Base-by-base conservation (phyloP, 2,797 vertebrate species). In the Lindbergichthys nudifrons region DNA sequence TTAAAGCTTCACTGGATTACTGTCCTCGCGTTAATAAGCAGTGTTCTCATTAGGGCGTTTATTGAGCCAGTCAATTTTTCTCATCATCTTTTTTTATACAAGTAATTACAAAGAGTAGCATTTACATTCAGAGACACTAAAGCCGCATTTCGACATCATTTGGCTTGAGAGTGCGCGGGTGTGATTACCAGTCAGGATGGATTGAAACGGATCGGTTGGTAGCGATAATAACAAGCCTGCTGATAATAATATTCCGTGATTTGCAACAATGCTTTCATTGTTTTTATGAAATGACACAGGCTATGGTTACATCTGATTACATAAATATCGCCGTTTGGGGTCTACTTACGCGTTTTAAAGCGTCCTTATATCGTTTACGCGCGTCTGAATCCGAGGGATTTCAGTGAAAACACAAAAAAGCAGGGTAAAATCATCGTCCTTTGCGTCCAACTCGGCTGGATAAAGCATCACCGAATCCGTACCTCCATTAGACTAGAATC, bases 401-500 rank as follows among this genome's bases (percentile, higher is more conserved):
- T 74, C 23, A 23, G 64, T 45, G 56, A 26, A 54, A 58, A 32
- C 65, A 64, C 64, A 41, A 61, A 12, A 77, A 58, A 58, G 65
- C 71, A 46, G 64, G 48, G 72, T 67, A 57, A 73, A 73, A 78
- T 4, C 70, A 53, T 61, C 68, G 75, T 77, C 66, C 68, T 81
- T 26, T 52, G 73, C 69, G 71, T 90, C 83, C 92, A 79, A 77
- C 53, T 81, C 87, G 69, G 74, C 73, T 75, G 84, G 83, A 85
- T 86, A 75, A 79, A 88, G 82, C 78, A 62, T 57, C 71, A 67
- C 73, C 86, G 70, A 70, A 89, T 88, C 87, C 87, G 85, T 85
- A 81, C 90, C 85, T 94, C 94, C 93, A 93, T 92, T 88, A 91
- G 87, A 88, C 87, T 80, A 76, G 76, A 91, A 91, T 90, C 61